Base-by-base conservation (phyloP, 2,888 invertebrate genomes). In the Nineta flava region DNA sequence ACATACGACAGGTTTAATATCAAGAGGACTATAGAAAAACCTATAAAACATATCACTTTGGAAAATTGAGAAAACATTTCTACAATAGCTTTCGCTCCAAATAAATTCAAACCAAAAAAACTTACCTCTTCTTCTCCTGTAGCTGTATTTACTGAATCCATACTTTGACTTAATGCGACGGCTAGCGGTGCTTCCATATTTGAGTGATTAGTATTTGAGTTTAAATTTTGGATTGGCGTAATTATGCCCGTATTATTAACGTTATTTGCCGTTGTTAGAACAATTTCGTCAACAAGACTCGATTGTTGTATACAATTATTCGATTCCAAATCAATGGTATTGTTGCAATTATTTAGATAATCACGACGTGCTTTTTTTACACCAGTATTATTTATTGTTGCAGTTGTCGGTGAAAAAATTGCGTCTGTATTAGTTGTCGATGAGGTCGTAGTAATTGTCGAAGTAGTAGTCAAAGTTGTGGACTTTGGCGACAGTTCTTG, bases 111-210 rank as follows among this genome's bases (percentile, higher is more conserved):
- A n/a, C n/a, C n/a, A n/a, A 6, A 7, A 26, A 26, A 26, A 70
- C 84, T 76, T 64, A 94, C 95, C 93, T 94, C 95, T 79, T 94
- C 95, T 76, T 95, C 94, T 68, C 91, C 87, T 68, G 88, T 87
- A 65, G 84, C 83, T 61, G 92, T 92, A 74, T 93, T 93, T 67
- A 94, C 94, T 62, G 92, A 93, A 75, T 94, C 94, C 92, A 94
- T 93, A 75, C 92, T 93, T 74, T 94, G 93, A 68, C 92, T 92
- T 65, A 88, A 77, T 63, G 90, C 84, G 66, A 83, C 75, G 65
- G 79, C 77, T 58, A 79, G 77, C 57, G 79, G 73, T 58, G 81
- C 78, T 67, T 80, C 79, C 73, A 79, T 79, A 65, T 71, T 69
- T 65, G 69, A 69, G 60, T 69, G 64, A 57, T 63, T 60, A 56